phyloP scores from a whole-genome alignment of 2,888 invertebrate species.

The Tuta absoluta region DNA sequence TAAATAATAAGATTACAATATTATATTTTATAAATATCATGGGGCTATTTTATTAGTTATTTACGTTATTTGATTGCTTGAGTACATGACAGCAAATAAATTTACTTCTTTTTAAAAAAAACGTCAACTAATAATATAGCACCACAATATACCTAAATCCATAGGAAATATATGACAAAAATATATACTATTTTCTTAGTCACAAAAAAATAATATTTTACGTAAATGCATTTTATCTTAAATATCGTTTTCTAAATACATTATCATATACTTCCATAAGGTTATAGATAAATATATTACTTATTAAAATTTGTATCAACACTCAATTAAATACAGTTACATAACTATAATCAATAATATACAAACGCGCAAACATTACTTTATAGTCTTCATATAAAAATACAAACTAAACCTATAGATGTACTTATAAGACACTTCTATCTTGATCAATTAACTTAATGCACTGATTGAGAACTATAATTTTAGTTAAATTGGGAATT shows the following conservation, averaged over 20 bases:
- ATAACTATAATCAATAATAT: constrained; percentile 30
- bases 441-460: constrained; percentile 28
- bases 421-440: constrained; percentile 63
- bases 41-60: not conserved
- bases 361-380: constrained; percentile 46
- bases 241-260: not conserved
- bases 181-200: not conserved
- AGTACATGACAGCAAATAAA: too few species aligned
- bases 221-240: not conserved
- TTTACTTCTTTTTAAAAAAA: too few species aligned
- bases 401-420: constrained; percentile 56
- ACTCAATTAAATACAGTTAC: constrained; percentile 23
- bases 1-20: not conserved
- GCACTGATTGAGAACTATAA: not conserved
- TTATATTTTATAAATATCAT: not conserved
- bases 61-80: not conserved
- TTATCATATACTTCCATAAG: not conserved
- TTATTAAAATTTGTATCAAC: constrained; percentile 27
- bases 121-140: not conserved
- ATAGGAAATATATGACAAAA: constrained; percentile 2
- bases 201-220: not conserved
- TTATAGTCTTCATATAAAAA: constrained; percentile 60
- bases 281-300: constrained; percentile 6
- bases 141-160: not conserved
- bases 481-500: not conserved